Evolutionary conservation across 1,140 invertebrate species (phyloP).

Genomic region (Chionoecetes opilio): DNA sequence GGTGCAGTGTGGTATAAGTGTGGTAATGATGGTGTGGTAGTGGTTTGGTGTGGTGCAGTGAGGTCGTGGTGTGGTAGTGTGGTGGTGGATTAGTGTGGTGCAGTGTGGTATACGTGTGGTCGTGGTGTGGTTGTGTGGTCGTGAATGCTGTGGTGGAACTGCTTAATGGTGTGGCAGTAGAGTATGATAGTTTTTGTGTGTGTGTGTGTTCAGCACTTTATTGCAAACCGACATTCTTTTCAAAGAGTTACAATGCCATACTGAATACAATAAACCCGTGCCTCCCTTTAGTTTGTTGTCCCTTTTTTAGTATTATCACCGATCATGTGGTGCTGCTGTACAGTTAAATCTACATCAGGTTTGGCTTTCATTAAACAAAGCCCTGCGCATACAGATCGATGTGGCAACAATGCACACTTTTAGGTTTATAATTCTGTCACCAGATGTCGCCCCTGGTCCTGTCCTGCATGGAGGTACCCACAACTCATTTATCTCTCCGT

Average conservation of each 20-base stretch:
- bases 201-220: not conserved
- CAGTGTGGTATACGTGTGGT: not conserved
- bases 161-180: not conserved
- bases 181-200: not conserved
- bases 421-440: not conserved
- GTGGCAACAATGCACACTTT: not conserved
- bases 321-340: not conserved
- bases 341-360: slow-evolving; percentile 4
- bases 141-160: not conserved
- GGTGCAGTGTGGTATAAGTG: too few species aligned
- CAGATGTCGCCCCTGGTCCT: not conserved
- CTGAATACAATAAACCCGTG: not conserved
- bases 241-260: not conserved
- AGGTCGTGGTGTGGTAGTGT: too few species aligned
- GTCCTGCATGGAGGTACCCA: not conserved
- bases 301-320: not conserved
- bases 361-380: not conserved
- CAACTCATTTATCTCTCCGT: slow-evolving; percentile 16
- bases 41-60: not conserved
- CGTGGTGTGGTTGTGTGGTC: not conserved
- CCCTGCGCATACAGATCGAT: not conserved
- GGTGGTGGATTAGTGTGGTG: too few species aligned
- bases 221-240: not conserved
- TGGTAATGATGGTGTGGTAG: not conserved
- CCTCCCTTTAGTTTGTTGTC: not conserved